Conservation (phyloP, 1,140 invertebrate genomes). For the Caenorhabditis latens region DNA sequence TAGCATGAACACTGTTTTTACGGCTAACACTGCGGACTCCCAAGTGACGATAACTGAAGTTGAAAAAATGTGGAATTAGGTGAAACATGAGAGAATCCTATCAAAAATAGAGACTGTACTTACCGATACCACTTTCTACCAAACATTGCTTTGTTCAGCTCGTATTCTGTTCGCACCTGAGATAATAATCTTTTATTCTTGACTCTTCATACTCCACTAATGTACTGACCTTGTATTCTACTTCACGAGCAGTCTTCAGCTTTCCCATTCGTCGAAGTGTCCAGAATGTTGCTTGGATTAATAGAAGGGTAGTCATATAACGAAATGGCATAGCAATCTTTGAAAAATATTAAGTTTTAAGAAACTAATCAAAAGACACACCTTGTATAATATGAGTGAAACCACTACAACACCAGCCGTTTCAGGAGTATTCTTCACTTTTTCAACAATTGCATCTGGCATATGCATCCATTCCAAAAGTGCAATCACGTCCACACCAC, state of each 20-base stretch:
- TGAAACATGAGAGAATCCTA: too few relatives aligned
- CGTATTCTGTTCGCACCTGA: constrained; percentile 46
- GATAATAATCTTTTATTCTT: not conserved
- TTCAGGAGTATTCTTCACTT: constrained; percentile 70
- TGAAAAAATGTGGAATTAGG: not conserved
- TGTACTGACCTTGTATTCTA: constrained; percentile 66
- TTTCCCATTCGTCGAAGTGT: constrained; percentile 69
- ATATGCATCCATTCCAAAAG: constrained; percentile 70
- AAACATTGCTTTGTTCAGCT: constrained; percentile 41
- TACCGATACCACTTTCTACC: constrained; percentile 54
- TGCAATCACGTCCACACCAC: constrained; percentile 72
- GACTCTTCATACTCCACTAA: not conserved
- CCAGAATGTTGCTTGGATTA: constrained; percentile 70
- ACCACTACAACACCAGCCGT: constrained; percentile 71
- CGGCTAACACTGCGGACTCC: constrained; percentile 52
- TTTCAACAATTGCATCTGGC: constrained; percentile 70
- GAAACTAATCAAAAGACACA: constrained; percentile 53
- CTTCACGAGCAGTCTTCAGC: constrained; percentile 70
- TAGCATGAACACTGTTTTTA: constrained; percentile 39
- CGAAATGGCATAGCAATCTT: constrained; percentile 71
- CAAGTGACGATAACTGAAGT: constrained; percentile 53
- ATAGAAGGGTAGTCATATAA: constrained; percentile 69
- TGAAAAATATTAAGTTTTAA: not conserved
- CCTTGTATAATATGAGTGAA: constrained; percentile 73
- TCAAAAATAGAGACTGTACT: not conserved